Base-by-base conservation (phyloP, 2,888 invertebrate species). In the Cacoxenus indagator region DNA sequence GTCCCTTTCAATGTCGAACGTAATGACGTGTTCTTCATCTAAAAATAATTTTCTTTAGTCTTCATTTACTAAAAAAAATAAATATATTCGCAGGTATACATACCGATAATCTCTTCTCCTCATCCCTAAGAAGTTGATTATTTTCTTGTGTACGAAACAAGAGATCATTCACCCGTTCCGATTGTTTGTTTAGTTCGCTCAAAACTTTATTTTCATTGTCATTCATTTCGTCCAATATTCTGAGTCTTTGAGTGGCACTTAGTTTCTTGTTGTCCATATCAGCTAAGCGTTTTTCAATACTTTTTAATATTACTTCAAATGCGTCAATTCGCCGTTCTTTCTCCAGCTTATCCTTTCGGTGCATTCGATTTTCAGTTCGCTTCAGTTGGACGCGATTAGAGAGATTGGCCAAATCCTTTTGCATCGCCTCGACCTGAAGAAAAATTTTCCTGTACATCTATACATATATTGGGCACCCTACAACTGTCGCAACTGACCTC, bases 171-270 rank as follows among this genome's bases (percentile, higher is more conserved):
- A 87, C 76, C 17, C 84, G 77, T 4, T 77, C 72, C 37, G 82
- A 84, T 68, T 88, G 87, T 46, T 81, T 82, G 22, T 75, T 75
- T 1, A 87, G 71, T 4, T 78, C 76, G 0, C 69, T 73, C n/a
- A 85, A 81, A 0, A 80, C 72, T 8, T 75, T 78, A 61, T 85
- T 80, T 70, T 88, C 88, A 0, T 72, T 71, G 59, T 85, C 84
- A 66, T 85, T 84, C 76, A 88, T 79, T 64, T 88, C 88, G 19
- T 88, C 87, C 0, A 88, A 73, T 24, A 87, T 78, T 37, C 81
- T 81, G 4, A 88, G 73, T 0, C 88, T 79, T 72, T 88, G 86
- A 54, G 84, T 83, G 1, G 88, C 84, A 67, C 78, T 85, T 65
- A 83, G 75, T 8, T 82, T 85, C 45, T 85, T 86, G 54, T 80